Base-by-base conservation (phyloP, 2,797 vertebrate species). In the Podarcis siculus region DNA sequence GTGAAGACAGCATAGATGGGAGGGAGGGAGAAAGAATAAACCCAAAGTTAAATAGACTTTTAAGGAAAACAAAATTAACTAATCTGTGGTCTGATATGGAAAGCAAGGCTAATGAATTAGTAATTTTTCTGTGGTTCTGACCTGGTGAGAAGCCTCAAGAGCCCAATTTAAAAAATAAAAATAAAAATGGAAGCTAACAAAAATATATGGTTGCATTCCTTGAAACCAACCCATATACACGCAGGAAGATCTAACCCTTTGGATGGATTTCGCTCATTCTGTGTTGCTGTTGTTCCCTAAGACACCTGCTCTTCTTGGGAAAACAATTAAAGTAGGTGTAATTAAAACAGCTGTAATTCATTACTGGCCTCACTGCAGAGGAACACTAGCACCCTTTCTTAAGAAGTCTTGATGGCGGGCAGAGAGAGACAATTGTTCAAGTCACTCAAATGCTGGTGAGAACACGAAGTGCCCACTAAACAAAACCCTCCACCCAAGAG, bases 361-460 rank as follows among this genome's bases (percentile, higher is more conserved):
- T 92, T 88, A 95, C 89, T 83, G 90, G 90, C 81, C 79, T 71
- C 90, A 88, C 82, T 83, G 69, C 32, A 86, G 83, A 89, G 89
- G 82, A 95, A 91, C 86, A 90, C 79, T 96, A 90, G 85, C 42
- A 85, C 55, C 86, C 90, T 92, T 93, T 82, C 86, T 85, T 55
- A 55, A 92, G 91, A 91, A 89, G 39, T 83, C 82, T 76, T 90
- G 83, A 94, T 94, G 93, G 89, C 42, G 35, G 83, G 72, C 79
- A 95, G 94, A 95, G 69, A 92, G 95, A 95, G 89, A 73, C 0
- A 2, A 93, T 86, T 92, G 90, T 93, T 93, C 66, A 45, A 72
- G 85, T 90, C 88, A 93, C 91, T 94, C 91, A 78, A 91, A 83
- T 8, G 77, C 76, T 0, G 0, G 91, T 82, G 72, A 86, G 73